A percentile compares a stretch with the other conserved stretches of the same genome.
These are phyloP conservation scores for Mesembrinibis cayennensis DNA, from an alignment of 2,113 vertebrate genomes.

Conservation along the genomic window DNA sequence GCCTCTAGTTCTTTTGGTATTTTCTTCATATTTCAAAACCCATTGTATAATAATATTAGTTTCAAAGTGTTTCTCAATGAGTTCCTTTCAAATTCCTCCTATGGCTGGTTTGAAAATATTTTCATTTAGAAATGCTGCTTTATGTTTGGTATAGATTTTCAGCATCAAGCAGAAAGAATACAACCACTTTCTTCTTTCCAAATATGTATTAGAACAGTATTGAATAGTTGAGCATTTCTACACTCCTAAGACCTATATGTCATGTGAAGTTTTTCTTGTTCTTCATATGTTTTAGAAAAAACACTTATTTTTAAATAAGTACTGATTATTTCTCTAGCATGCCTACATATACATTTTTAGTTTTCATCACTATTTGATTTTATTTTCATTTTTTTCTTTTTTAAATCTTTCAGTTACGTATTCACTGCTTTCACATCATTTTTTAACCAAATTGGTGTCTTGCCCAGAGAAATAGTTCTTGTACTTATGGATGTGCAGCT, in stretches of 20 bases:
- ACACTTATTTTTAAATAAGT: neutral
- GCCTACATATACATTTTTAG: neutral
- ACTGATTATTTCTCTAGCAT: neutral
- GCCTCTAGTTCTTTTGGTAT: neutral
- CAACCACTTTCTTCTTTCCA: neutral
- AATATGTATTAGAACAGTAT: neutral
- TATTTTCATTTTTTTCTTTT: neutral
- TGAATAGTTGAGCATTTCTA: neutral
- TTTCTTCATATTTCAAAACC: neutral
- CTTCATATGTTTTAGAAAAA: neutral
- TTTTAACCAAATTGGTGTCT: neutral
- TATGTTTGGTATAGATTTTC: neutral
- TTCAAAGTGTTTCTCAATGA: neutral
- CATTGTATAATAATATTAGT: neutral
- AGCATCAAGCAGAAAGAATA: neutral
- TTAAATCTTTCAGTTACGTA: neutral
- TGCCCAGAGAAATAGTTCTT: neutral
- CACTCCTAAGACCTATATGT: neutral
- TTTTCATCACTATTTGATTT: neutral
- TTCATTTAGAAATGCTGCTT: neutral
- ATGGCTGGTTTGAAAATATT: neutral
- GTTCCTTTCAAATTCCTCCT: neutral
- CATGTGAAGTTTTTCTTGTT: neutral
- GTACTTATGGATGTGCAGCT: neutral
- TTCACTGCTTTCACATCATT: neutral